These are phyloP conservation scores for Elegia similella DNA, from an alignment of 2,888 invertebrate genomes.

Conservation along the genomic window DNA sequence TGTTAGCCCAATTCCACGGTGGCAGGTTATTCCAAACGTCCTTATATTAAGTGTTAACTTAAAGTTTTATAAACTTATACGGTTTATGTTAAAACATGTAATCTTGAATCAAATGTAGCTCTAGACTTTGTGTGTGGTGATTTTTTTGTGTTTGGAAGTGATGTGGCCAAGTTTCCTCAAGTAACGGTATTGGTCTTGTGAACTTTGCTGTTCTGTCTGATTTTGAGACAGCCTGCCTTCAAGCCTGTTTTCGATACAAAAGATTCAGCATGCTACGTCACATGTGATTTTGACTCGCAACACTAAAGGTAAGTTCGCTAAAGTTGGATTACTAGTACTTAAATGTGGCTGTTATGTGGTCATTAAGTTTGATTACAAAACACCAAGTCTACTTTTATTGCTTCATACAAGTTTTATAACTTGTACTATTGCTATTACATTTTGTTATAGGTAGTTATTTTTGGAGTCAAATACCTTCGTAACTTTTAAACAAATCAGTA, in stretches of 20 bases:
- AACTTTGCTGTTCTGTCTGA: slow-evolving; percentile 51
- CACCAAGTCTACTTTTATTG: not conserved
- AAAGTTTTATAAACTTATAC: not conserved
- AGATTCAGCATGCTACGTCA: slow-evolving; percentile 54
- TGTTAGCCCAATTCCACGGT: slow-evolving; percentile 54
- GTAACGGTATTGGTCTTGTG: slow-evolving; percentile 65
- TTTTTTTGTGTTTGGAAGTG: slow-evolving; percentile 32
- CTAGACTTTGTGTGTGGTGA: slow-evolving; percentile 27
- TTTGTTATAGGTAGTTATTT: not conserved
- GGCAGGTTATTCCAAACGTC: slow-evolving; percentile 38
- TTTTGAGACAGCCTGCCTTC: slow-evolving; percentile 56
- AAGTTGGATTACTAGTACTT: not conserved
- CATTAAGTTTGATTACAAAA: slow-evolving; percentile 8
- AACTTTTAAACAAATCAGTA: too few species aligned
- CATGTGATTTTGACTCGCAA: slow-evolving; percentile 43
- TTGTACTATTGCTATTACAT: slow-evolving; percentile 4
- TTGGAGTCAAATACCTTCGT: not conserved
- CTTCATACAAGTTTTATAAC: slow-evolving; percentile 13
- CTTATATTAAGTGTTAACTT: not conserved
- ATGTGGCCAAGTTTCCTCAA: slow-evolving; percentile 43
- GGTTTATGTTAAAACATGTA: not conserved
- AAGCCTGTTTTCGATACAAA: slow-evolving; percentile 52
- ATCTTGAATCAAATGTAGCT: not conserved
- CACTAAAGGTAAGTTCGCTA: slow-evolving; percentile 31
- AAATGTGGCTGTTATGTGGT: slow-evolving; percentile 3